Conservation (phyloP, 2,888 invertebrate species). For the Tetragnatha montana region DNA sequence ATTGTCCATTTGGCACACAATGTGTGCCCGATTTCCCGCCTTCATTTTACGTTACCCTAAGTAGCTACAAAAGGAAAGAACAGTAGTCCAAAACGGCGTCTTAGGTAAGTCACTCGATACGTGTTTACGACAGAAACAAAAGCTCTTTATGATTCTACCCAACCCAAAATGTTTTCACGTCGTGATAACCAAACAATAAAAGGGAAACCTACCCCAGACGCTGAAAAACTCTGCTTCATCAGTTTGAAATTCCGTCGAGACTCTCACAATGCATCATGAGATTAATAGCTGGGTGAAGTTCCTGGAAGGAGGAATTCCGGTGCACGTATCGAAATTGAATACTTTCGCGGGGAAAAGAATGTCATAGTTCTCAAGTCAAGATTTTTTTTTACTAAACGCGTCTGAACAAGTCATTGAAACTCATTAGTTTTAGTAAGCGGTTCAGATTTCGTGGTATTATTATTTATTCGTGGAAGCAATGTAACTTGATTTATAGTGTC, state of each 20-base stretch:
- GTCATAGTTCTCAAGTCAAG: background rate
- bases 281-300: background rate
- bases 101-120: too few species aligned
- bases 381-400: background rate
- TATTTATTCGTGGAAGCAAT: too few species aligned
- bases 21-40: too few species aligned
- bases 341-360: background rate
- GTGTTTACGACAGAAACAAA: too few species aligned
- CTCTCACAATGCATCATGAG: background rate
- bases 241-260: background rate
- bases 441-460: background rate
- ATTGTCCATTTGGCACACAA: too few species aligned
- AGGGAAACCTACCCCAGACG: background rate
- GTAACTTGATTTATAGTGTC: too few species aligned
- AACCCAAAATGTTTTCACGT: too few species aligned
- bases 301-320: background rate
- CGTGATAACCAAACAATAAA: background rate
- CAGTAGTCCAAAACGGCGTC: too few species aligned
- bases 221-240: background rate
- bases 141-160: too few species aligned
- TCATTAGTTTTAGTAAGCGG: background rate
- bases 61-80: too few species aligned
- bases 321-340: background rate
- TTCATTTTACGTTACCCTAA: too few species aligned
- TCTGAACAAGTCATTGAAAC: background rate